Evolutionary conservation across 2,797 vertebrate species (phyloP), one percentile per base, ranked within the genome.

Genomic region (Typhlichthys subterraneus): DNA sequence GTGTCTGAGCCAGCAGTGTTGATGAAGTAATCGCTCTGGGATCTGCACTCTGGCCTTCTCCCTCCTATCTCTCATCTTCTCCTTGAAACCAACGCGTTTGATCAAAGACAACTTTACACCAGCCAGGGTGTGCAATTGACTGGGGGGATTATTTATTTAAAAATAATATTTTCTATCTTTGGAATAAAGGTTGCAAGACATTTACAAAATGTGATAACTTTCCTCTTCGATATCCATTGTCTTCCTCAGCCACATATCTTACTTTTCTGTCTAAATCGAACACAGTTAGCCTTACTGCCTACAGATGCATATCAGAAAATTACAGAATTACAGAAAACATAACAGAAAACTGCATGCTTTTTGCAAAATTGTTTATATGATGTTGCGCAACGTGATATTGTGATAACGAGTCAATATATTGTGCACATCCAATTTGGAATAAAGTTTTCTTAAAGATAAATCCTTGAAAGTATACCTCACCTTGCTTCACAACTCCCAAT

Each of bases 71-170:
- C 12, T 1, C 38, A 1, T 38, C 65, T 31, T 53, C 68, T 63
- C 64, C 9, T 0, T 53, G 59, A 2, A 52, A 55, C 42, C 50
- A 55, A 0, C 1, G 12, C 15, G 3, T 5, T 14, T 14, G 19
- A 14, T 17, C 9, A 15, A 52, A 52, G 8, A 10, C 14, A 14
- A 6, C 50, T 52, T 11, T 15, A 52, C 19, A 8, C 50, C 19
- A 52, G 50, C 50, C 50, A 52, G 50, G 51, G 4, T 33, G 45
- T 5, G 63, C 7, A 8, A 29, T 42, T 69, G 55, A 63, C 42
- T 5, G 10, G 45, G 59, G 60, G 73, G 59, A 50, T 42, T 80
- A 65, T 78, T 55, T 57, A 65, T 78, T 55, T 57, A 49, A 51
- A 45, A 55, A 65, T 59, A 45, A 33, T 38, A 7, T 5, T 38